Evolutionary conservation across 2,113 vertebrate genomes (phyloP).

Genomic region (Camarhynchus parvulus): DNA sequence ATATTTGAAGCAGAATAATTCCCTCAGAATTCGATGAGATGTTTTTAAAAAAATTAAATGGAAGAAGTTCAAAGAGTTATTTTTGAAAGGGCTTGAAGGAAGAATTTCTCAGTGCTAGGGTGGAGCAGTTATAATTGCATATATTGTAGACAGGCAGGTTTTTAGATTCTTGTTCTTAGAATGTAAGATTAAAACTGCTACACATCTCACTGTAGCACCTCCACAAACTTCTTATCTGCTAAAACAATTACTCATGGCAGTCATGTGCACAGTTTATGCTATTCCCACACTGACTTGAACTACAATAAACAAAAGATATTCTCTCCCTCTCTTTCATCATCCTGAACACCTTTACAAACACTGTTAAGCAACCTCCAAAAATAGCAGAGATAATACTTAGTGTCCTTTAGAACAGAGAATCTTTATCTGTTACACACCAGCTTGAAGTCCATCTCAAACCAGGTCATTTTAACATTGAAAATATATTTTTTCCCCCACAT

Average conservation of each 20-base stretch:
- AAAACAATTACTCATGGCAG: neutral
- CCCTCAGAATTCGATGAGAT: neutral
- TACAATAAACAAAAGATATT: neutral
- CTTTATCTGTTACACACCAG: neutral
- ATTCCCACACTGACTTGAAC: neutral
- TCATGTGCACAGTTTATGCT: neutral
- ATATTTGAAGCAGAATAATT: constrained; percentile 23
- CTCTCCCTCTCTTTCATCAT: neutral
- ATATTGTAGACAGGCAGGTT: neutral
- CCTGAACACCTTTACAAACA: neutral
- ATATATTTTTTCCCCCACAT: neutral
- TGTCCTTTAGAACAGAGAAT: neutral
- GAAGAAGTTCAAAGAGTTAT: constrained; percentile 42
- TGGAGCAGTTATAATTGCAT: constrained; percentile 7
- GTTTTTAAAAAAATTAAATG: neutral
- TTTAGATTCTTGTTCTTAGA: neutral
- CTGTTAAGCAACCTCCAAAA: neutral
- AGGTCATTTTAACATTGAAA: neutral
- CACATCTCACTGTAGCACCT: neutral
- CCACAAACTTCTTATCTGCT: constrained; percentile 11
- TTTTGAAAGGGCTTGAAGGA: constrained; percentile 9
- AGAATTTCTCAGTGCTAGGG: neutral
- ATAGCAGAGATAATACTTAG: neutral
- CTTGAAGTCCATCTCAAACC: neutral
- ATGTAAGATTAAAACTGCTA: neutral